A percentile compares a stretch with the other conserved stretches of the same genome.
Conservation (phyloP, 2,888 invertebrate genomes). For the Tinea semifulvella region DNA sequence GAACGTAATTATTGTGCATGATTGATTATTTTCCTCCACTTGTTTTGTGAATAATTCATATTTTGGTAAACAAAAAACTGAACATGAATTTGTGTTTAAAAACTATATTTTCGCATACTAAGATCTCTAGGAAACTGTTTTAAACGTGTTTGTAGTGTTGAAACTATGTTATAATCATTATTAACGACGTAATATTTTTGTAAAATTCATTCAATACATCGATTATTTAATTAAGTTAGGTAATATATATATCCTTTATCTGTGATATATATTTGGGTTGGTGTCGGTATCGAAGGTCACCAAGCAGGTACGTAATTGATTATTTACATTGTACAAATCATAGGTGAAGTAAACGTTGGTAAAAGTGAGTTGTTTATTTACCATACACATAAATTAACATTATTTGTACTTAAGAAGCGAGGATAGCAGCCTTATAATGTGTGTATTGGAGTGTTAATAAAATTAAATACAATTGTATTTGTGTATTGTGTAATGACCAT, state of each 20-base stretch:
- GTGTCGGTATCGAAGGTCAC: background rate
- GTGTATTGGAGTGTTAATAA: too few species aligned
- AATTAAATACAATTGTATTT: too few species aligned
- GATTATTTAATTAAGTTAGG: background rate
- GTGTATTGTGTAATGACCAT: too few species aligned
- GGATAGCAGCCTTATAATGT: too few species aligned
- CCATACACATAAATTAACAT: too few species aligned
- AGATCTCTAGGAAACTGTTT: constrained; percentile 16
- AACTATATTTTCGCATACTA: constrained; percentile 16
- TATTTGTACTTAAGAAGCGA: too few species aligned
- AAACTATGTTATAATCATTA: background rate
- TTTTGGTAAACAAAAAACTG: constrained; percentile 1
- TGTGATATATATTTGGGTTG: background rate
- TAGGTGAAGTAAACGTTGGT: background rate
- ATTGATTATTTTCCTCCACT: constrained; percentile 1
- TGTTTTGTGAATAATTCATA: background rate
- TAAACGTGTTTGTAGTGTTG: constrained; percentile 5
- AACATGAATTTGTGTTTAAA: constrained; percentile 18
- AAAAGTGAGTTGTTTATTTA: background rate
- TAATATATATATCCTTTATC: too few species aligned
- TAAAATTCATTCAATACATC: constrained; percentile 1
- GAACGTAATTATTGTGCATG: background rate
- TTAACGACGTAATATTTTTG: background rate
- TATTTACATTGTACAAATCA: too few species aligned
- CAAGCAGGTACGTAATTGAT: background rate